phyloP scores from a whole-genome alignment of 37 sponge, comb jelly and placozoan genomes.

The Tethya wilhelma region DNA sequence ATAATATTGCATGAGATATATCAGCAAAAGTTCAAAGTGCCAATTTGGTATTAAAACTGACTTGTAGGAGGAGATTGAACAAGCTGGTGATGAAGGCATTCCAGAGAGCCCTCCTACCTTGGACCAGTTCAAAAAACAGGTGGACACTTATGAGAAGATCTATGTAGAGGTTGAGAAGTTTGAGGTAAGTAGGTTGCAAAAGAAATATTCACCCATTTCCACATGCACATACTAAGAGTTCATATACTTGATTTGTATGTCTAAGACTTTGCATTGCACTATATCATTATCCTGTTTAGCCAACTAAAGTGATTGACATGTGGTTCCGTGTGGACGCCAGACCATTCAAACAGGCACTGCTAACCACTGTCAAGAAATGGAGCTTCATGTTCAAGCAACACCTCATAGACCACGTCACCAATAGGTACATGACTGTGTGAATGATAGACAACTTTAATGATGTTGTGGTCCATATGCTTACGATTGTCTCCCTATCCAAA shows the following conservation, averaged over 20 bases:
- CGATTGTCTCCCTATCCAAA: not conserved
- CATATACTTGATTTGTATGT: no score
- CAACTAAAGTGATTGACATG: conserved; percentile 69
- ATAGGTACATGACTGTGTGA: conserved; percentile 38
- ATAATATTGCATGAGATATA: not conserved
- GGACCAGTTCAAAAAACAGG: conserved; percentile 82
- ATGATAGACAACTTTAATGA: not conserved
- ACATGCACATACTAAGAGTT: no score
- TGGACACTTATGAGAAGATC: conserved; percentile 62
- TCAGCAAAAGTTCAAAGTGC: not conserved
- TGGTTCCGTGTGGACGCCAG: conserved; percentile 94
- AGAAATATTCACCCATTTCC: no score
- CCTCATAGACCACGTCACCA: conserved; percentile 89
- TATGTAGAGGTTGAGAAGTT: conserved; percentile 83
- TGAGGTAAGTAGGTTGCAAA: conserved; percentile 45
- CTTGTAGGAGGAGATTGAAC: conserved; percentile 34
- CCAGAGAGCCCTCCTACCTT: conserved; percentile 94
- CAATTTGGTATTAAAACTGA: not conserved
- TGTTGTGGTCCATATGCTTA: not conserved
- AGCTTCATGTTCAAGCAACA: conserved; percentile 98
- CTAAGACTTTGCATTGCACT: no score
- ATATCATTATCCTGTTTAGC: not conserved
- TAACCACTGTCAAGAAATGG: conserved; percentile 96
- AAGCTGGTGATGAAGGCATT: conserved; percentile 90
- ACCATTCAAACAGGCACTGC: conserved; percentile 96